A percentile compares a stretch with the other conserved stretches of the same genome.
Evolutionary conservation across 2,888 invertebrate genomes (phyloP).

Genomic region (Pterostichus niger): DNA sequence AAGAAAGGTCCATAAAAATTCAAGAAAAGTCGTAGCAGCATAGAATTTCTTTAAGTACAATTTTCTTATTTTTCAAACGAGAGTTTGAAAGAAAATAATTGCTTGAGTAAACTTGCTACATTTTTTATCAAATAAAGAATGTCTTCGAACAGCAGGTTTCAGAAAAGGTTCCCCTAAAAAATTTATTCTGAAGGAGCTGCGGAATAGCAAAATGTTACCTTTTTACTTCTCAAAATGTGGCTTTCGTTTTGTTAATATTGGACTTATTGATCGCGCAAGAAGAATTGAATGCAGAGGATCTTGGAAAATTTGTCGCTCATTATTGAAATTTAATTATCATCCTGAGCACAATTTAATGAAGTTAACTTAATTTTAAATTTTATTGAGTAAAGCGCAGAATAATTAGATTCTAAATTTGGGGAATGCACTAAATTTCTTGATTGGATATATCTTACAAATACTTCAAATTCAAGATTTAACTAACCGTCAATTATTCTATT

Average conservation of each 20-base stretch:
- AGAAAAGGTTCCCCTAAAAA: background rate
- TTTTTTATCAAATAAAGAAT: background rate
- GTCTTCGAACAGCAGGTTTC: background rate
- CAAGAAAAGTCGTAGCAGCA: too few species aligned
- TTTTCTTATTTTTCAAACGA: background rate
- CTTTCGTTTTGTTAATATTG: background rate
- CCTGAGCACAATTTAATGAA: constrained; percentile 36
- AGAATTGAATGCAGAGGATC: constrained; percentile 8
- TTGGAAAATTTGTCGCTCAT: constrained; percentile 44
- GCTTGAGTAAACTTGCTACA: background rate
- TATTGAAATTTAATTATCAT: constrained; percentile 48
- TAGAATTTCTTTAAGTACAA: too few species aligned
- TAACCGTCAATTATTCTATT: too few species aligned
- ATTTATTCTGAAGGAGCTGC: background rate
- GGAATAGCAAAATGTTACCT: background rate
- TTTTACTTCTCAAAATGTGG: background rate
- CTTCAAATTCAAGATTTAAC: too few species aligned
- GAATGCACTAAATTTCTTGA: background rate
- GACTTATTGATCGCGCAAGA: background rate
- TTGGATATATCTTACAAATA: too few species aligned
- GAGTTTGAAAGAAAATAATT: constrained; percentile 16
- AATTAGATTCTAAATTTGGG: constrained; percentile 29
- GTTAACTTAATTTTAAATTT: constrained; percentile 44
- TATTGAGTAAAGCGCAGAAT: constrained; percentile 21
- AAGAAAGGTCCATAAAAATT: too few species aligned